Evolutionary conservation across 2,113 vertebrate species (phyloP), one percentile per base, ranked within the genome.

Genomic region (Cavia aperea): DNA sequence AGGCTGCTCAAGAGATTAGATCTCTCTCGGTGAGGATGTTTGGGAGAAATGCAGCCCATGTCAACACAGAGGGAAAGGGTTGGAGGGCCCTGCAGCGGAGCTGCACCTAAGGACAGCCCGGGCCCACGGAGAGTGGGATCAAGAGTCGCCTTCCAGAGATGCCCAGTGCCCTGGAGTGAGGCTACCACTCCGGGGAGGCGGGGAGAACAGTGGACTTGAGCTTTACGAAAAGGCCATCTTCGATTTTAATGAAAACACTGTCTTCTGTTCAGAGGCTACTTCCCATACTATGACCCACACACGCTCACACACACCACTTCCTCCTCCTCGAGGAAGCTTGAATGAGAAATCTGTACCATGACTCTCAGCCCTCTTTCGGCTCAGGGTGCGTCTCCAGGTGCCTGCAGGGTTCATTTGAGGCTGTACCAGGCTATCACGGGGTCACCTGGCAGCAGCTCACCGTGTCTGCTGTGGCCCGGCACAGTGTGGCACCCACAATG

Each of bases 121-220:
- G 8, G 36, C 46, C 14, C 29, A 13, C 29, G 75, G 75, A n/a
- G 14, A 36, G 29, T n/a, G 7, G 29, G 4, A 6, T 39, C 18
- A 5, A 5, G 46, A 31, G 39, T 1, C 13, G 2, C 29, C 7
- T 4, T 5, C 1, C 1, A 1, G 56, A 36, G 85, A 43, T 51
- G 43, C 29, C 15, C 43, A 31, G 54, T 39, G 1, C 46, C 33
- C 0, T 23, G 2, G 11, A 31, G 36, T 13, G 36, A 88, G 58
- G 26, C 5, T 7, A 1, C 16, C 72, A 86, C 33, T 60, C 60
- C 51, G 21, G 3, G 39, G 77, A 68, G 36, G 70, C 49, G 36
- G 54, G 43, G 79, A 77, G 8, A 24, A 24, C 29, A 24, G 24
- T 18, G 11, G 10, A 13, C 24, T 33, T 8, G 24, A 4, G 36